Percentiles rank a stretch among this genome's conserved stretches.
phyloP scores from a whole-genome alignment of 2,888 invertebrate genomes.

The Temnothorax ravouxi region DNA sequence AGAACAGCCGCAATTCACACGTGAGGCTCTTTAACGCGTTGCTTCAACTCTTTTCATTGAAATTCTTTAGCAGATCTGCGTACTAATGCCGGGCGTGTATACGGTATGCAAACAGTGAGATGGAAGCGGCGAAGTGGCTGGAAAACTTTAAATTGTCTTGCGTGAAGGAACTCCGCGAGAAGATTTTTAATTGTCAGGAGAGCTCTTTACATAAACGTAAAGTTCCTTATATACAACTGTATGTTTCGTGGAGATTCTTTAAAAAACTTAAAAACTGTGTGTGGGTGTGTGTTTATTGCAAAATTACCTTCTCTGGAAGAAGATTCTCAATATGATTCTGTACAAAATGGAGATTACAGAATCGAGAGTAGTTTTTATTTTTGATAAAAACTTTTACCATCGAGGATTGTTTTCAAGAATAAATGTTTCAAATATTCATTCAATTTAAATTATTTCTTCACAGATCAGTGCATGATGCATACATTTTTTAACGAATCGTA shows the following conservation, averaged over 20 bases:
- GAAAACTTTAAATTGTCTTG: constrained; percentile 33
- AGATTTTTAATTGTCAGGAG: background rate
- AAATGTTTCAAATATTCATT: background rate
- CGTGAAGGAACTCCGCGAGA: background rate
- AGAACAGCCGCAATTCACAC: constrained; percentile 14
- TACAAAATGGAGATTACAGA: background rate
- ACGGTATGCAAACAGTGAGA: constrained; percentile 2
- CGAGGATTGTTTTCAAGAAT: background rate
- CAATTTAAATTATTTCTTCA: background rate
- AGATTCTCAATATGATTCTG: background rate
- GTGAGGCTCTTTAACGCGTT: background rate
- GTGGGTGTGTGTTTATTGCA: background rate
- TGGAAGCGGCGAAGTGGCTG: background rate
- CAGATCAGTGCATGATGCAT: background rate
- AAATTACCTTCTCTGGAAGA: background rate
- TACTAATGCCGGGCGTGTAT: constrained; percentile 7
- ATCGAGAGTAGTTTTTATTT: background rate
- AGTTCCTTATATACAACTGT: constrained; percentile 6
- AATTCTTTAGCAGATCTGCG: constrained; percentile 21
- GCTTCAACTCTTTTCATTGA: constrained; percentile 11
- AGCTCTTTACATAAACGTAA: constrained; percentile 9
- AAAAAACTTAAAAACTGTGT: background rate
- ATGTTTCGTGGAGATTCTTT: background rate
- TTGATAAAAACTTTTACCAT: background rate
- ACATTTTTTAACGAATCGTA: background rate